These are phyloP conservation scores for Calyptomena viridis DNA, from an alignment of 2,113 vertebrate species.

Conservation along the genomic window DNA sequence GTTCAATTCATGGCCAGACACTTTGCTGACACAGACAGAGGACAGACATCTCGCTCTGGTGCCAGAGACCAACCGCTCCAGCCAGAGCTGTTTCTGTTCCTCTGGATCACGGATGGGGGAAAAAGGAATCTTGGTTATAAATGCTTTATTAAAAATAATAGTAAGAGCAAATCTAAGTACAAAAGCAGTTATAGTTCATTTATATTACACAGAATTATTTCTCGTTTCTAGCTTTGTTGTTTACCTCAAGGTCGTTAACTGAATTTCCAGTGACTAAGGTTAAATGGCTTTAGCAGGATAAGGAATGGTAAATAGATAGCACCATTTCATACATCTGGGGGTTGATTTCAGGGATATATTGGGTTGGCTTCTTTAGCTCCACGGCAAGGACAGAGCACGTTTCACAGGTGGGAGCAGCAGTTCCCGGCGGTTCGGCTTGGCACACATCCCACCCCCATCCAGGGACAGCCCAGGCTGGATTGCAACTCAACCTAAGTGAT, in stretches of 20 bases:
- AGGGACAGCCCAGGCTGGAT: background rate
- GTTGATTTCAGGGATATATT: background rate
- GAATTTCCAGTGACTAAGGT: constrained; percentile 79
- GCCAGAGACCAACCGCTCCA: background rate
- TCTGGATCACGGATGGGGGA: constrained; percentile 13
- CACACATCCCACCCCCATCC: background rate
- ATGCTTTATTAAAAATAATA: constrained; percentile 69
- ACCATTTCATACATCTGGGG: constrained; percentile 76
- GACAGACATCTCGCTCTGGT: constrained; percentile 19
- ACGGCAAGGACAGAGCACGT: background rate
- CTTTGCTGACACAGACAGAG: constrained; percentile 59
- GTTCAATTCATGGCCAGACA: constrained; percentile 79
- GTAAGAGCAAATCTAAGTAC: constrained; percentile 72
- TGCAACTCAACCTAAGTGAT: constrained; percentile 12
- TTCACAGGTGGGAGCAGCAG: constrained; percentile 4
- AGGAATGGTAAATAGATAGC: constrained; percentile 85
- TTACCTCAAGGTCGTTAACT: constrained; percentile 69
- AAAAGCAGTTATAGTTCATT: constrained; percentile 74
- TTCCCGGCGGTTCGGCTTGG: background rate
- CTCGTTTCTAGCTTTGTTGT: constrained; percentile 61
- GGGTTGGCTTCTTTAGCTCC: constrained; percentile 32
- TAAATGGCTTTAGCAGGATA: constrained; percentile 73
- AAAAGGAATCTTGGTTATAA: constrained; percentile 47
- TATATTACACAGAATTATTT: constrained; percentile 78
- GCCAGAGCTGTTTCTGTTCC: constrained; percentile 41